Conservation (phyloP, 2,888 invertebrate genomes). For the Dryobotodes eremita region DNA sequence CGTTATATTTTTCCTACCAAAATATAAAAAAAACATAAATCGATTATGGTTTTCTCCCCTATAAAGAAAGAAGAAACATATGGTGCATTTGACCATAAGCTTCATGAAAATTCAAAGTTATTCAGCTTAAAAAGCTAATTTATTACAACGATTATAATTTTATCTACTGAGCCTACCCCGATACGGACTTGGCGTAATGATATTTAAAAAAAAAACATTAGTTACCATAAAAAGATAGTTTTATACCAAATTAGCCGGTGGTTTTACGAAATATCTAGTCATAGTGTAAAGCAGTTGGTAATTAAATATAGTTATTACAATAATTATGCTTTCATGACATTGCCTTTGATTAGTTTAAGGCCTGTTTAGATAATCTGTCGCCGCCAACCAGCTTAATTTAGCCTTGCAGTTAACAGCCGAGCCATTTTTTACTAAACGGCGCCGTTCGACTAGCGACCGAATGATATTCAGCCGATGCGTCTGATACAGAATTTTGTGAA, state of each 20-base stretch:
- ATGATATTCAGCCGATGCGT: neutral
- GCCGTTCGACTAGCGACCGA: neutral
- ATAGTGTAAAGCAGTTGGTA: constrained; percentile 49
- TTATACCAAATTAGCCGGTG: constrained; percentile 64
- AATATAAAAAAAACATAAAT: constrained; percentile 4
- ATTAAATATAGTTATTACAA: constrained; percentile 52
- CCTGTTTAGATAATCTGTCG: constrained; percentile 14
- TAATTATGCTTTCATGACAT: constrained; percentile 74
- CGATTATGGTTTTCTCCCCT: neutral
- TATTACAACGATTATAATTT: constrained; percentile 53
- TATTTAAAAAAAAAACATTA: constrained; percentile 33
- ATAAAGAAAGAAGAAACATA: too few relatives aligned
- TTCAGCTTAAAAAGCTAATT: constrained; percentile 44
- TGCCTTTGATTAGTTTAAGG: constrained; percentile 75
- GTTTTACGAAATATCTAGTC: constrained; percentile 57
- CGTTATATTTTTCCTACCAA: neutral
- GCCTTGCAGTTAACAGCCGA: neutral
- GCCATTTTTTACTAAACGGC: neutral
- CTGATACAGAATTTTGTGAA: neutral
- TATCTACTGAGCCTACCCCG: constrained; percentile 29
- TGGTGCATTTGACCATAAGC: constrained; percentile 8
- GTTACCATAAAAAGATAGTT: constrained; percentile 59
- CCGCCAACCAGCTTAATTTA: neutral
- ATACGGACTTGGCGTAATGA: constrained; percentile 26
- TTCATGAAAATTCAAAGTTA: neutral